A percentile compares a stretch with the other conserved stretches of the same genome.
Evolutionary conservation across 2,113 vertebrate genomes (phyloP).

Genomic region (Picathartes gymnocephalus): DNA sequence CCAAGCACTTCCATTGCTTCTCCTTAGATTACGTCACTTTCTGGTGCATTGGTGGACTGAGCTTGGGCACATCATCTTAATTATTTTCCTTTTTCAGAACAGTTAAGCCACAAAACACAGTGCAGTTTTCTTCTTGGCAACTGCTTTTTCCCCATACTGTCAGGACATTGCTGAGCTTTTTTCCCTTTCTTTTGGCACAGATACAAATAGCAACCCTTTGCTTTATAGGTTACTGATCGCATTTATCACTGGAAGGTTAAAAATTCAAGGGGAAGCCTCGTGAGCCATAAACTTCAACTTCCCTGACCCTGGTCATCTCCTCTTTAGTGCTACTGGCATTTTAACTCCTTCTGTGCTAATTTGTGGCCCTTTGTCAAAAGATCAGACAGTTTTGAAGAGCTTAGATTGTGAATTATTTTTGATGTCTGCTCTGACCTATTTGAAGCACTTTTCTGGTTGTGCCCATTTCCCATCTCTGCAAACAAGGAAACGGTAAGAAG

Average conservation of each 20-base stretch:
- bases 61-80: not conserved
- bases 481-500: not conserved
- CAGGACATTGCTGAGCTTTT: not conserved
- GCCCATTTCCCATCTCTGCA: not conserved
- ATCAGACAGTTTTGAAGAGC: not conserved
- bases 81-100: conserved; percentile 1
- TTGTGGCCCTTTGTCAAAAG: not conserved
- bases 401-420: not conserved
- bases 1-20: not conserved
- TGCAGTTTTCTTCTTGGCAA: not conserved
- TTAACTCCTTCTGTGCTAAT: not conserved
- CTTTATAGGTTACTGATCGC: not conserved
- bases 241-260: not conserved
- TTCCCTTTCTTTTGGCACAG: not conserved
- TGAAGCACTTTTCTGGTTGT: not conserved
- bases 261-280: not conserved
- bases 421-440: not conserved
- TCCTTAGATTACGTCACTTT: not conserved
- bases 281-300: not conserved
- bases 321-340: not conserved
- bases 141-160: not conserved
- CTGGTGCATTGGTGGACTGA: not conserved
- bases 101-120: not conserved
- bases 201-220: not conserved
- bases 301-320: not conserved